Conservation (phyloP, 2,797 vertebrate genomes). For the Oceanodroma leucorhoa region DNA sequence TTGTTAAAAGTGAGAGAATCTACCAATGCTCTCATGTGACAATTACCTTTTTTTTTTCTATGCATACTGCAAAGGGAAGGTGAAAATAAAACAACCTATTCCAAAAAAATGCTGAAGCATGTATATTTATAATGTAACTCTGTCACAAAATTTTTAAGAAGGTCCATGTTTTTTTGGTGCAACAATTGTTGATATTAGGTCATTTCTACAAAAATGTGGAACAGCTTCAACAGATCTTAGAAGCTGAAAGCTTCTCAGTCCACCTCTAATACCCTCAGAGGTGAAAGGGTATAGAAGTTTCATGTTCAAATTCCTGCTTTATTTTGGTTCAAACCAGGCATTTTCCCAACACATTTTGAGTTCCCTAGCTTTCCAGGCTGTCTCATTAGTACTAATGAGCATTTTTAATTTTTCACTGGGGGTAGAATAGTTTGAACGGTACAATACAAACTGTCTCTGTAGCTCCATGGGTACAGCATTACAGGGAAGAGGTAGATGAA, state of each 20-base stretch:
- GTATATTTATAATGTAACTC: not conserved
- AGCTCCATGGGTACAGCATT: not conserved
- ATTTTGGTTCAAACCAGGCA: not conserved
- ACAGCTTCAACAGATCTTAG: not conserved
- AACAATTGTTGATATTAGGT: not conserved
- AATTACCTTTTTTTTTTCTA: not conserved
- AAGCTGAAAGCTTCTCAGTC: not conserved
- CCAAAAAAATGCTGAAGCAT: accelerated
- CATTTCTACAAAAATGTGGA: not conserved
- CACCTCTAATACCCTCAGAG: not conserved
- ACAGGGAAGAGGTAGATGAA: not conserved
- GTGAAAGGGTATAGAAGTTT: not conserved
- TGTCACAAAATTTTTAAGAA: not conserved
- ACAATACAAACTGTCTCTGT: not conserved
- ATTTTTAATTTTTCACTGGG: not conserved
- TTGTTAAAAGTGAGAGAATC: not conserved
- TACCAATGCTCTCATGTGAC: not conserved
- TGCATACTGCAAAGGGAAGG: not conserved
- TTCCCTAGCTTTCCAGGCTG: not conserved
- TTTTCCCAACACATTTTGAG: not conserved
- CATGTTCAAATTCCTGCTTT: not conserved
- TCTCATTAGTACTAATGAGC: not conserved
- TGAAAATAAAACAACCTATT: not conserved
- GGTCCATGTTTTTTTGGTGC: not conserved
- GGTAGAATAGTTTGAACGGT: not conserved